Evolutionary conservation across 2,888 invertebrate genomes (phyloP), one percentile per base, ranked within the genome.

Genomic region (Tetragnatha montana): DNA sequence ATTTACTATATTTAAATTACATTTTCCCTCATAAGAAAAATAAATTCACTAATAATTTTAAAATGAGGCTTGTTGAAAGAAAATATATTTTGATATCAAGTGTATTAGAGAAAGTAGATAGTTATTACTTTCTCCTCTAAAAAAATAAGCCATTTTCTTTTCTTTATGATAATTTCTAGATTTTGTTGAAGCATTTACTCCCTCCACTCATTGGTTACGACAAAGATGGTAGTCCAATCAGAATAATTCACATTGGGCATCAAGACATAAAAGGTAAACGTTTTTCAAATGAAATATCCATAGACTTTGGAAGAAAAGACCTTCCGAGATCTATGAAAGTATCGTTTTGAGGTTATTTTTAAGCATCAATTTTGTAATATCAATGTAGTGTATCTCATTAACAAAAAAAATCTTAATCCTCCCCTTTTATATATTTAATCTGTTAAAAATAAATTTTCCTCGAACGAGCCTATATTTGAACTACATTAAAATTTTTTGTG

Each of bases 151-250:
- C 8, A 21, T 70, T 10, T 17, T 21, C 21, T 70, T 70, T 6
- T 10, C 3, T 70, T 8, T 21, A 17, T n/a, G n/a, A n/a, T 70
- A 35, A 2, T 35, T 35, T n/a, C 10, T 49, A 90, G 90, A 50
- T 90, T 14, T 22, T 90, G 8, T 12, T 70, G 8, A 71, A 90
- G 8, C 68, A 83, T 21, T 60, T 86, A n/a, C 14, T 90, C n/a
- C 87, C 87, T 8, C 90, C 90, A 35, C 47, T 90, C 7, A 14
- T 90, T 6, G 90, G 90, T 35, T 90, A 83, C 49, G 90, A 90
- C 49, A 82, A 87, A 69, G 86, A 79, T 8, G 87, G 83, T 1
- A 82, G 81, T 69, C 90, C 90, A 14, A 82, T 90, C 6, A 75
- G 90, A 49, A 19, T 87, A 2, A 19, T 83, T 6, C 78, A 83